A percentile compares a stretch with the other conserved stretches of the same genome.
phyloP scores from a whole-genome alignment of 2,797 vertebrate species.

The Mus spretus region DNA sequence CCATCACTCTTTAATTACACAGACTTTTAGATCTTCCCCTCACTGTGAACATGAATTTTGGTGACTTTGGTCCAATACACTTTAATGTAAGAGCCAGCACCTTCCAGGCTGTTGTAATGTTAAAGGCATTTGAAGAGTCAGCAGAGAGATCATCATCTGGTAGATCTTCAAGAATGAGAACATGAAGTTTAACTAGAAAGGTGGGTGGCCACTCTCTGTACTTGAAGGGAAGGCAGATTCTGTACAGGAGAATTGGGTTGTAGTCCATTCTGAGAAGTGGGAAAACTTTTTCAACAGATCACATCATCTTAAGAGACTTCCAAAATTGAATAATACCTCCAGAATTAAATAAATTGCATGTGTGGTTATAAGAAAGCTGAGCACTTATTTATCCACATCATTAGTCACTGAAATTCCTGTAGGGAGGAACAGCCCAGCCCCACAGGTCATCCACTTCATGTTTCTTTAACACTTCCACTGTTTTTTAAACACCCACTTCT shows the following conservation, averaged over 20 bases:
- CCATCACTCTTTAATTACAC: not conserved
- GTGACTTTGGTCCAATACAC: not conserved
- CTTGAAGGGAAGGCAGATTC: not conserved
- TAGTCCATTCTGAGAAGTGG: not conserved
- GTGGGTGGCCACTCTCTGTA: not conserved
- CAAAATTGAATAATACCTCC: conserved; percentile 51
- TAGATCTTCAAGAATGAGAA: conserved; percentile 42
- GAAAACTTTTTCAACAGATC: conserved; percentile 57
- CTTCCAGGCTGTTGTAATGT: not conserved
- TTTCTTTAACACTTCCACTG: conserved; percentile 84
- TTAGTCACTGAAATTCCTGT: conserved; percentile 83
- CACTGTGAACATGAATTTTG: not conserved
- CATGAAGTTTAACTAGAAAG: conserved; percentile 23
- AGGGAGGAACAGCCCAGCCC: conserved; percentile 77
- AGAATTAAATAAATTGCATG: conserved; percentile 81
- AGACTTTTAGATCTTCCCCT: not conserved
- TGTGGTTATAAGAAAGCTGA: conserved; percentile 80
- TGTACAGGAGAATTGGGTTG: not conserved
- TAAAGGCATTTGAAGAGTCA: not conserved
- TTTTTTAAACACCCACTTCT: conserved; percentile 82
- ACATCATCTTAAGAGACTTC: conserved; percentile 50
- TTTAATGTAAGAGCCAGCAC: not conserved
- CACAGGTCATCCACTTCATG: conserved; percentile 82
- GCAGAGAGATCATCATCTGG: conserved; percentile 10
- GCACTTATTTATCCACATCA: conserved; percentile 83